Percentiles rank a stretch among this genome's conserved stretches.
phyloP scores from a whole-genome alignment of 2,113 vertebrate genomes.

The Helogale parvula region DNA sequence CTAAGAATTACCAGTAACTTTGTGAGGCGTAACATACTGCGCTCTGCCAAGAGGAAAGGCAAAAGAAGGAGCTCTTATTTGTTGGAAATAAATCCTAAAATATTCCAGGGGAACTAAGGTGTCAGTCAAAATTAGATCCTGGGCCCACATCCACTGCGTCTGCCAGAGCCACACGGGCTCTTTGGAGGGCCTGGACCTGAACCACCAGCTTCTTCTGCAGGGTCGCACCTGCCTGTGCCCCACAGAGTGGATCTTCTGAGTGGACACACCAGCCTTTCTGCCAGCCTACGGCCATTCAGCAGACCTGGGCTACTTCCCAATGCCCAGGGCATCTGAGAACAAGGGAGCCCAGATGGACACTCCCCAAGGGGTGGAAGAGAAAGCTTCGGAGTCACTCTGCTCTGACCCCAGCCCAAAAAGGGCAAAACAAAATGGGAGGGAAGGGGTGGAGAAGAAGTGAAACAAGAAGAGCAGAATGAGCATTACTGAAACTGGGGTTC shows the following conservation, averaged over 20 bases:
- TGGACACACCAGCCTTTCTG: not conserved
- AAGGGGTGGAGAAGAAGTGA: not conserved
- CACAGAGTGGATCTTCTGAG: not conserved
- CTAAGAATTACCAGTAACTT: not conserved
- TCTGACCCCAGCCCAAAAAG: not conserved
- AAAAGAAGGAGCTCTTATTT: not conserved
- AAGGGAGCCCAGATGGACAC: not conserved
- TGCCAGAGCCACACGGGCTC: not conserved
- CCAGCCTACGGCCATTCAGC: not conserved
- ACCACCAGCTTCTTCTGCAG: not conserved
- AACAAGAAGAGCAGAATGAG: not conserved
- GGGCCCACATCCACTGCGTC: too few relatives aligned
- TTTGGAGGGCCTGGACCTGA: not conserved
- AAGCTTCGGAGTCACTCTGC: not conserved
- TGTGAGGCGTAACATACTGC: not conserved
- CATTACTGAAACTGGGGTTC: not conserved
- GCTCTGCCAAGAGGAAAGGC: not conserved
- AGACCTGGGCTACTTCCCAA: not conserved
- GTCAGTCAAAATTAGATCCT: not conserved
- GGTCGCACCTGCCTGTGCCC: not conserved
- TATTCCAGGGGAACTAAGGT: not conserved
- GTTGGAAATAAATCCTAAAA: slow-evolving; percentile 28
- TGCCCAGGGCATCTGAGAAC: not conserved
- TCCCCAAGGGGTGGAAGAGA: not conserved
- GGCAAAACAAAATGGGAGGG: not conserved